A percentile compares a stretch with the other conserved stretches of the same genome.
Conservation (phyloP, 2,888 invertebrate species). For the Drosophila hamatofila region DNA sequence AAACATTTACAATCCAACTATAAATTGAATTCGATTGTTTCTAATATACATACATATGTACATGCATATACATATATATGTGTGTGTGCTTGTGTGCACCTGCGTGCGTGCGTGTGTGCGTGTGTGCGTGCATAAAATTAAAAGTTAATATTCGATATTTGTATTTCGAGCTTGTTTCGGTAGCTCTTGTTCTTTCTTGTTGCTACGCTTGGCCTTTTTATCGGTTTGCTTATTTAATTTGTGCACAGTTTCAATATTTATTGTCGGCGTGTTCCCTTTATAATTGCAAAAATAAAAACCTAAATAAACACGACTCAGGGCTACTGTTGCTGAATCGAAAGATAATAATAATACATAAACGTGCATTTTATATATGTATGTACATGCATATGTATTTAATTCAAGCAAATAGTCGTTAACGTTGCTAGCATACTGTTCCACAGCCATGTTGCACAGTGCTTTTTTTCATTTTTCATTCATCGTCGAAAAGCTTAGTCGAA, state of each 20-base stretch:
- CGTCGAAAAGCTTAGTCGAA: constrained; percentile 35
- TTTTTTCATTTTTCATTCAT: constrained; percentile 25
- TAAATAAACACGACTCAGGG: constrained; percentile 51
- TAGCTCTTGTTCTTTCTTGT: constrained; percentile 21
- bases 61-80: neutral
- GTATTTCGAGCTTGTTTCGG: constrained; percentile 53
- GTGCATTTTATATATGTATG: constrained; percentile 30
- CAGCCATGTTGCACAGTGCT: constrained; percentile 22
- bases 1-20: neutral
- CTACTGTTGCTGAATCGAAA: constrained; percentile 38
- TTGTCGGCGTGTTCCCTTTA: constrained; percentile 59
- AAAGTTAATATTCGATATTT: constrained; percentile 50
- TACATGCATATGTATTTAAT: constrained; percentile 27
- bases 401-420: constrained; percentile 40
- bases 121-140: constrained; percentile 41
- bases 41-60: neutral
- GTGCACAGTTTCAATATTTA: constrained; percentile 72
- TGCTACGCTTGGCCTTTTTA: constrained; percentile 54
- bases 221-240: constrained; percentile 64
- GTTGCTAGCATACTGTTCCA: neutral
- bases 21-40: neutral
- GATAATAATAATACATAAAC: constrained; percentile 45
- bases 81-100: constrained; percentile 3
- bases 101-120: constrained; percentile 21
- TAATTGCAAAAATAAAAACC: constrained; percentile 55